Conservation (phyloP, 2,113 vertebrate species). For the Melospiza melodia region DNA sequence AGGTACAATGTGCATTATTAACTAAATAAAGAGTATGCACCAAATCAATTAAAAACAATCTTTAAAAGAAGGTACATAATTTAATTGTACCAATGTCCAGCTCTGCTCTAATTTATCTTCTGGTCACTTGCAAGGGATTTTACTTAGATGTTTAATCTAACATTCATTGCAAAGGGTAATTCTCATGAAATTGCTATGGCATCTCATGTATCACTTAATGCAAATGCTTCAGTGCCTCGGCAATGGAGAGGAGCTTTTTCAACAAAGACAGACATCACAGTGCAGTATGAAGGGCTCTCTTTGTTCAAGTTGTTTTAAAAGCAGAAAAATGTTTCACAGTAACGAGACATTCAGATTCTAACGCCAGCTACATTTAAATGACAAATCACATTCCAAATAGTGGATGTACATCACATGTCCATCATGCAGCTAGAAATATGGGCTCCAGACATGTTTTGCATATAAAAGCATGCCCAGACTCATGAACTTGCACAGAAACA, state of each 20-base stretch:
- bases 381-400: conserved; percentile 70
- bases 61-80: conserved; percentile 75
- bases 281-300: conserved; percentile 34
- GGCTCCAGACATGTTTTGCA: conserved; percentile 62
- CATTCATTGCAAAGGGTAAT: conserved; percentile 74
- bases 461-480: conserved; percentile 59
- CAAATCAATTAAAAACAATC: conserved; percentile 80
- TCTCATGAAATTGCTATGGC: conserved; percentile 73
- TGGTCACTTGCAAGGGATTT: conserved; percentile 70
- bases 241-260: conserved; percentile 67
- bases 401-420: conserved; percentile 60
- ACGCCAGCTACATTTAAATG: conserved; percentile 57
- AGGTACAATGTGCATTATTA: conserved; percentile 73
- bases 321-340: conserved; percentile 61
- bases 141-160: conserved; percentile 75
- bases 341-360: conserved; percentile 53
- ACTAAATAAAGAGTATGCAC: conserved; percentile 69
- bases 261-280: conserved; percentile 69
- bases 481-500: conserved; percentile 55
- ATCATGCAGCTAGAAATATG: conserved; percentile 40
- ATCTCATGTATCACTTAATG: conserved; percentile 71
- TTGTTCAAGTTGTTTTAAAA: conserved; percentile 57
- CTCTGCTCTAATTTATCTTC: conserved; percentile 73
- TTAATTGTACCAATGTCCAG: conserved; percentile 65
- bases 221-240: conserved; percentile 68